Conservation (phyloP, 2,888 invertebrate species). For the Diarsia rubi region DNA sequence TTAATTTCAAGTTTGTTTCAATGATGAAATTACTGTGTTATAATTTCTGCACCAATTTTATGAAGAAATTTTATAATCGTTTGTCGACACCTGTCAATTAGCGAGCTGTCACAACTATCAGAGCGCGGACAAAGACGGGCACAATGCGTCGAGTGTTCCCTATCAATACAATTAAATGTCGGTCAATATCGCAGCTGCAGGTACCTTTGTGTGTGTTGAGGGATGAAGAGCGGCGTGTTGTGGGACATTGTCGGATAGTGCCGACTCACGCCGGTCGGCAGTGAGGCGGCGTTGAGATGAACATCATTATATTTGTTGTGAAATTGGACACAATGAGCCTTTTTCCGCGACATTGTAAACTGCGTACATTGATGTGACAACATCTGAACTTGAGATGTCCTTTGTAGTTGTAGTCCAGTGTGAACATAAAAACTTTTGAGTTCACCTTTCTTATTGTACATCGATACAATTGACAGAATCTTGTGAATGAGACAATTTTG, state of each 20-base stretch:
- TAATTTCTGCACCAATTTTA: background rate
- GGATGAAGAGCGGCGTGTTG: conserved; percentile 30
- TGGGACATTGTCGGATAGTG: conserved; percentile 58
- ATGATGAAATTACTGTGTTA: background rate
- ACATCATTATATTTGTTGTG: conserved; percentile 71
- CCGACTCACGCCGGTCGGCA: conserved; percentile 66
- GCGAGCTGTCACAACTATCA: conserved; percentile 74
- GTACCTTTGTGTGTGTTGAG: conserved; percentile 57
- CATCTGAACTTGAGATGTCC: conserved; percentile 53
- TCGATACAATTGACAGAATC: conserved; percentile 33
- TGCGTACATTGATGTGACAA: conserved; percentile 53
- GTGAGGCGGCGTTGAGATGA: background rate
- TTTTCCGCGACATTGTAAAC: conserved; percentile 60
- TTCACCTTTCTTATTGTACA: conserved; percentile 34
- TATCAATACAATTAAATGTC: conserved; percentile 73
- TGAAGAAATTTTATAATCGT: conserved; percentile 37
- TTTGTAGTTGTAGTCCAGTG: conserved; percentile 55
- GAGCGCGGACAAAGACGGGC: conserved; percentile 68
- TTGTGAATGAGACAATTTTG: conserved; percentile 54
- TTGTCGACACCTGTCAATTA: conserved; percentile 79
- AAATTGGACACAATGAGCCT: conserved; percentile 69
- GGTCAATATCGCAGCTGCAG: conserved; percentile 76
- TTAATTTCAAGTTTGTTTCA: background rate
- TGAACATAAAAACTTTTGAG: conserved; percentile 36
- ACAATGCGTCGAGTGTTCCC: conserved; percentile 53